phyloP scores from a whole-genome alignment of 1,140 invertebrate genomes.

The Manduca sexta region DNA sequence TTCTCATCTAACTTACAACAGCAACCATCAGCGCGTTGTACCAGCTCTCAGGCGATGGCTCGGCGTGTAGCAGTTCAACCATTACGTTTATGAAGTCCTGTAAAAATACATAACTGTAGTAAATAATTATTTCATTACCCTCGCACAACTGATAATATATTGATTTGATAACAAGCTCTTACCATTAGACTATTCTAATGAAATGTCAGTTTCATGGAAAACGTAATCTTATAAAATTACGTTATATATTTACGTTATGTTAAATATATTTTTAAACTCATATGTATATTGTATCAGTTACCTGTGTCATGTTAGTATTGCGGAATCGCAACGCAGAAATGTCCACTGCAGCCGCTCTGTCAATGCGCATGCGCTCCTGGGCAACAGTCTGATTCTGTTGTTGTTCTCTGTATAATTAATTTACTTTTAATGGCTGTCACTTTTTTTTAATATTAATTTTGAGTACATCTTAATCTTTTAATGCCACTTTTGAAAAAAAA shows the following conservation, averaged over 20 bases:
- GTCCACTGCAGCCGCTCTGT: conserved; percentile 9
- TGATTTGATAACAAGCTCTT: too few relatives aligned
- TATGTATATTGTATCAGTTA: neutral
- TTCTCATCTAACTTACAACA: conserved; percentile 20
- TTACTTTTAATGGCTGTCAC: too few relatives aligned
- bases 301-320: conserved; percentile 10
- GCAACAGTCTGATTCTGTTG: conserved; percentile 10
- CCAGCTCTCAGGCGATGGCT: conserved; percentile 10
- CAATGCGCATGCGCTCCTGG: conserved; percentile 9
- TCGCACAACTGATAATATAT: too few relatives aligned
- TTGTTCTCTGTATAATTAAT: conserved; percentile 12
- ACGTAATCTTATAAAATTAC: too few relatives aligned
- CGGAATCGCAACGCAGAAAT: conserved; percentile 13
- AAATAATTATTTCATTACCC: neutral
- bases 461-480: too few relatives aligned
- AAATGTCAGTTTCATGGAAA: too few relatives aligned
- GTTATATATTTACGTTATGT: too few relatives aligned
- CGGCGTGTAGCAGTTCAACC: conserved; percentile 5
- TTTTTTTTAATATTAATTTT: too few relatives aligned
- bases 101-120: conserved; percentile 1
- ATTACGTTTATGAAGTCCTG: conserved; percentile 16
- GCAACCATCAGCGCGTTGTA: conserved; percentile 19
- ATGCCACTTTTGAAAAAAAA: too few relatives aligned
- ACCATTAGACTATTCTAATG: too few relatives aligned
- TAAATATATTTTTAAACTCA: too few relatives aligned